A percentile compares a stretch with the other conserved stretches of the same genome.
Evolutionary conservation across 2,113 vertebrate species (phyloP).

Genomic region (Ageneiosus marmoratus): DNA sequence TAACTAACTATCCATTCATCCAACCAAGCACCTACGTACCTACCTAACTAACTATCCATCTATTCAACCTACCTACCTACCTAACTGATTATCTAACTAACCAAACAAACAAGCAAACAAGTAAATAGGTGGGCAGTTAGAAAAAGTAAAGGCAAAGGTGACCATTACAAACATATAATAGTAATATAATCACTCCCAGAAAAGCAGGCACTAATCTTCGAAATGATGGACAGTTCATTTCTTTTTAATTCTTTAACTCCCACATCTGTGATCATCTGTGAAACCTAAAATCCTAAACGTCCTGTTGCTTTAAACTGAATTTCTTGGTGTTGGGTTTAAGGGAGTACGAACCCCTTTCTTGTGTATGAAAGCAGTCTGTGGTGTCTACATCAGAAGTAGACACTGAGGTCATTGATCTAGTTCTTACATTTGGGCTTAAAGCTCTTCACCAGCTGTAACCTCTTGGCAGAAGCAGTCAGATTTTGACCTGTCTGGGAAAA

Average conservation of each 20-base stretch:
- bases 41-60: neutral
- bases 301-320: neutral
- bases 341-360: neutral
- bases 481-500: neutral
- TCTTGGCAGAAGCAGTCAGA: neutral
- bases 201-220: neutral
- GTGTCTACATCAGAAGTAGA: neutral
- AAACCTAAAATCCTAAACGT: neutral
- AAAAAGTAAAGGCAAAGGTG: neutral
- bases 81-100: neutral
- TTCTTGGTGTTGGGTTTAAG: neutral
- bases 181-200: too few relatives aligned
- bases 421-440: neutral
- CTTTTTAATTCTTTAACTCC: neutral
- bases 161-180: neutral
- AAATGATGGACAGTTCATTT: neutral
- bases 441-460: neutral
- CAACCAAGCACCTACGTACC: neutral
- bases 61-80: accelerated
- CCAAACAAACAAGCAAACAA: neutral
- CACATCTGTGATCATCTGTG: neutral
- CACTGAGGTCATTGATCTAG: neutral
- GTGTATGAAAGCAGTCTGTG: neutral
- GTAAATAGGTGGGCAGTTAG: neutral
- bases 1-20: neutral